Conservation (phyloP, 2,113 vertebrate species). For the Vulpes lagopus region DNA sequence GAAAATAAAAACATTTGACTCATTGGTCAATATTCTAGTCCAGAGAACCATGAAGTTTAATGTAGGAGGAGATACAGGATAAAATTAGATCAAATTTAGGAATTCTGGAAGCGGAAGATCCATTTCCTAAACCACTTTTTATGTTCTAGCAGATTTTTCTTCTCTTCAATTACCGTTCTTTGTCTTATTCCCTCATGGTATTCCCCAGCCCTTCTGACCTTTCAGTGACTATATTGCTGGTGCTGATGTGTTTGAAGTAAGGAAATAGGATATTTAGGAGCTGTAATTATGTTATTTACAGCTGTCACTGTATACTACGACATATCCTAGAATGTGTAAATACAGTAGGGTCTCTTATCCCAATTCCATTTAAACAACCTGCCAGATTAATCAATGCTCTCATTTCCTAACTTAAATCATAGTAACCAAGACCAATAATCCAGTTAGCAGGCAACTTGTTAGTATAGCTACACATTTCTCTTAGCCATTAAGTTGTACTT, state of each 20-base stretch:
- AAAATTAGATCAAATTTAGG: not conserved
- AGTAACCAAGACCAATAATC: not conserved
- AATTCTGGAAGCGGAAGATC: not conserved
- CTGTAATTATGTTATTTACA: not conserved
- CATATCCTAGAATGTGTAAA: not conserved
- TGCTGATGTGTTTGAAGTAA: not conserved
- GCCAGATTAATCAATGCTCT: conserved; percentile 28
- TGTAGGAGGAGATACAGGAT: not conserved
- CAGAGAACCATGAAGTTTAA: not conserved
- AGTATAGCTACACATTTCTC: not conserved
- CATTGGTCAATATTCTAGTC: not conserved
- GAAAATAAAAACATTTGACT: not conserved
- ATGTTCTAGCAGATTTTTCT: not conserved
- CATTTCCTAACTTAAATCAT: not conserved
- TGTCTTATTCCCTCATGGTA: not conserved
- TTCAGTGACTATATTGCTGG: not conserved
- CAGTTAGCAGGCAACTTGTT: not conserved
- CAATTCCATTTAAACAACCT: not conserved
- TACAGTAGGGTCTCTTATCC: not conserved
- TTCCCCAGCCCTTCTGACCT: not conserved
- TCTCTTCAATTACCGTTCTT: not conserved
- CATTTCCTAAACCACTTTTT: not conserved
- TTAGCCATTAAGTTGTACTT: not conserved
- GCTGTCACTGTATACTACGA: not conserved
- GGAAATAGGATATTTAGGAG: not conserved